Percentiles rank a stretch among this genome's conserved stretches.
Conservation (phyloP, 2,797 vertebrate species). For the Anguilla pacifica region DNA sequence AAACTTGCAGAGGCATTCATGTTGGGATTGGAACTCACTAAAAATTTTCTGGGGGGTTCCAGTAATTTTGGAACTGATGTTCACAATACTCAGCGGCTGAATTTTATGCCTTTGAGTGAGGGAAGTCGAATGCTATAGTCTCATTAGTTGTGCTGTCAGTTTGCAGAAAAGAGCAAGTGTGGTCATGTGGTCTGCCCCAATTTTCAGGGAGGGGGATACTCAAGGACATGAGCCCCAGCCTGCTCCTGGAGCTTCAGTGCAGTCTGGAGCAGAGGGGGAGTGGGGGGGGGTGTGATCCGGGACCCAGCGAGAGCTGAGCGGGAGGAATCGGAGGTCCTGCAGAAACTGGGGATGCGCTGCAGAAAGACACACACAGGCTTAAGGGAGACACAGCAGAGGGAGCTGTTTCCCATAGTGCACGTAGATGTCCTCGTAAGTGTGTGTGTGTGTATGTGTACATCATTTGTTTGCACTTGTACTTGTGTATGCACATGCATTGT, state of each 20-base stretch:
- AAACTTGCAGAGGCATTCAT: neutral
- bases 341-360: neutral
- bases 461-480: neutral
- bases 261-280: neutral
- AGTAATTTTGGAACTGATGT: neutral
- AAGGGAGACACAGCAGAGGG: conserved; percentile 3
- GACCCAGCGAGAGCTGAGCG: neutral
- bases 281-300: neutral
- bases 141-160: neutral
- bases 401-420: neutral
- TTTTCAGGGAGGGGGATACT: neutral
- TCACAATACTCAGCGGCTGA: neutral
- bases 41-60: neutral
- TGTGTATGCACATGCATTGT: neutral
- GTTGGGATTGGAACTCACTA: no score
- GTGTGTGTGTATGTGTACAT: neutral
- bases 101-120: neutral
- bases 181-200: neutral
- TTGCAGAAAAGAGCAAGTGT: neutral
- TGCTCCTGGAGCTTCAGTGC: neutral
- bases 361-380: neutral
- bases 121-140: neutral
- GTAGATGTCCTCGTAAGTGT: neutral
- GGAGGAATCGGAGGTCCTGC: neutral
- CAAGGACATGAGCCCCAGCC: neutral